A percentile compares a stretch with the other conserved stretches of the same genome.
Evolutionary conservation across 2,113 vertebrate genomes (phyloP).

Genomic region (Pionites leucogaster): DNA sequence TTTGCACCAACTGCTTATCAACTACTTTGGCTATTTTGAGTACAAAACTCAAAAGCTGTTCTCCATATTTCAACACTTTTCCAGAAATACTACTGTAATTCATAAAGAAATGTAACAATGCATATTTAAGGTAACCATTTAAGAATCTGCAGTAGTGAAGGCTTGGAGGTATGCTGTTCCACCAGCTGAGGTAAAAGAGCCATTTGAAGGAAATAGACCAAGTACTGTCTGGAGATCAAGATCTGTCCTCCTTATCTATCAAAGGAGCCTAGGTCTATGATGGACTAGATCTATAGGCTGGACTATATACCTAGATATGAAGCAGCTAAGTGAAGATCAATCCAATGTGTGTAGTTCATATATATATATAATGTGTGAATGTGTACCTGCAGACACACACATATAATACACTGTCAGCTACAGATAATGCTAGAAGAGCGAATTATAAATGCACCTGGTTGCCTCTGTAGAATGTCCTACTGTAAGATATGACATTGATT

Average conservation of each 20-base stretch:
- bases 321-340: background rate
- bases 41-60: background rate
- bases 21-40: background rate
- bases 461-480: background rate
- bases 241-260: background rate
- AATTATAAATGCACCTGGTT: background rate
- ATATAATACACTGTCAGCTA: background rate
- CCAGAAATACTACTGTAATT: background rate
- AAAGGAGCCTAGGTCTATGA: background rate
- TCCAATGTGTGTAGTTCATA: background rate
- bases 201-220: background rate
- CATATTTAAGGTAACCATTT: background rate
- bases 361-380: background rate
- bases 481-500: background rate
- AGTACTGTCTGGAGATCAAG: background rate
- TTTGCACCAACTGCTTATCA: fast-evolving
- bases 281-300: background rate
- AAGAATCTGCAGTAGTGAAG: background rate
- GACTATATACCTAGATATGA: background rate
- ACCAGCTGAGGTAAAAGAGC: background rate
- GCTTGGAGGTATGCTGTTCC: background rate
- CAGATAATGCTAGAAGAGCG: background rate
- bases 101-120: background rate
- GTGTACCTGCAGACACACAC: background rate
- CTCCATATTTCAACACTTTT: background rate